Conservation (phyloP, 2,888 invertebrate genomes). For the Tanytarsus gracilentus region DNA sequence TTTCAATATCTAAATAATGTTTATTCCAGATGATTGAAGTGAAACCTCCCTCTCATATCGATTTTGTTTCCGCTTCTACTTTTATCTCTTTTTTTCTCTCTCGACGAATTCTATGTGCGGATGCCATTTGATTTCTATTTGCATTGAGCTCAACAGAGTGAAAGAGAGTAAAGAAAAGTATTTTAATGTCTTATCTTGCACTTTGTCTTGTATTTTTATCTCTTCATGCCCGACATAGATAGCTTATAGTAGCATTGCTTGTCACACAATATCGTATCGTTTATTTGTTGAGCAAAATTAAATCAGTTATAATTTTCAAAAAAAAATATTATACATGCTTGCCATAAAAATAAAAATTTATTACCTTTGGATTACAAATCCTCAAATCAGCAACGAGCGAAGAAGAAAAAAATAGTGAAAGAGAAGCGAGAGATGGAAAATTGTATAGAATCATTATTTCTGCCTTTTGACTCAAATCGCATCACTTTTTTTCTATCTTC, state of each 20-base stretch:
- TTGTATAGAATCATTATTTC: neutral
- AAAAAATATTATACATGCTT: no score
- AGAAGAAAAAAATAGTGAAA: neutral
- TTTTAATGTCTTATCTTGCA: neutral
- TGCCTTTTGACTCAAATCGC: neutral
- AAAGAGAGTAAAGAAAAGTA: neutral
- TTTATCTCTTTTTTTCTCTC: neutral
- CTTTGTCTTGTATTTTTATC: neutral
- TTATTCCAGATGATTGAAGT: conserved; percentile 27
- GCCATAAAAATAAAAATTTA: no score
- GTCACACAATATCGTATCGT: no score
- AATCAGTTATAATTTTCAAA: no score
- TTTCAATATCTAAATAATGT: conserved; percentile 16
- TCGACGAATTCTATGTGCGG: neutral
- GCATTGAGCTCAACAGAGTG: neutral
- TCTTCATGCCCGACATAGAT: neutral
- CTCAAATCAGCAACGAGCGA: neutral
- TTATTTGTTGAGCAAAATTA: neutral
- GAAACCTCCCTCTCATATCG: conserved; percentile 18
- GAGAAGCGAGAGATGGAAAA: neutral
- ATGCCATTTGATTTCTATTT: neutral
- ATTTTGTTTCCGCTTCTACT: conserved; percentile 1
- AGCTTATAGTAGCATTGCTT: neutral
- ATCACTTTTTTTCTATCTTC: no score
- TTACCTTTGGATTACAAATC: no score